A percentile compares a stretch with the other conserved stretches of the same genome.
phyloP scores from a whole-genome alignment of 2,888 invertebrate genomes.

The Hemaris fuciformis region DNA sequence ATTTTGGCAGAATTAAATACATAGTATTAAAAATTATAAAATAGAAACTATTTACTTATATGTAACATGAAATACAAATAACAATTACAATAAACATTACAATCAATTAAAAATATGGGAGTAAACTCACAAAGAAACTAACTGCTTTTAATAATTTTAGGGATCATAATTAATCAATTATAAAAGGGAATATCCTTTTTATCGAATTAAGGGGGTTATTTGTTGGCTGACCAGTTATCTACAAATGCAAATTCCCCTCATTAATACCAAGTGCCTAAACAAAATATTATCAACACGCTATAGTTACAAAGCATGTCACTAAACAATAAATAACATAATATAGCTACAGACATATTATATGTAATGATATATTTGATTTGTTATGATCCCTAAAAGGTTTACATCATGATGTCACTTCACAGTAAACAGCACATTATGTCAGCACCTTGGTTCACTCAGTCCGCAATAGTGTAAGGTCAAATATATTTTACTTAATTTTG shows the following conservation, averaged over 20 bases:
- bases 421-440: conserved; percentile 26
- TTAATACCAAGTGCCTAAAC: too few relatives aligned
- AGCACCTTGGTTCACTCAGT: conserved; percentile 48
- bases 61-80: conserved; percentile 3
- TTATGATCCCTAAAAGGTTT: conserved; percentile 10
- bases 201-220: neutral
- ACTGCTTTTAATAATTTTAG: neutral
- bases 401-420: conserved; percentile 29
- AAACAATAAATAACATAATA: too few relatives aligned
- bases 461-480: conserved; percentile 23
- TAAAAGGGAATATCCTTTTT: neutral
- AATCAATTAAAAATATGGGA: neutral
- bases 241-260: too few relatives aligned
- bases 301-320: too few relatives aligned
- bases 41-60: neutral
- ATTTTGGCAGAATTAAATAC: neutral
- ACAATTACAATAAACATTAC: conserved; percentile 3
- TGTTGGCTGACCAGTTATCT: too few relatives aligned
- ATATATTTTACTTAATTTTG: conserved; percentile 20
- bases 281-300: too few relatives aligned
- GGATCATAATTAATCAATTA: neutral
- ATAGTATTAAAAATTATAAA: neutral
- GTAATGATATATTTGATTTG: too few relatives aligned
- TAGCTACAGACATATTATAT: too few relatives aligned
- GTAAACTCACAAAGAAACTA: conserved; percentile 1